Evolutionary conservation across 2,888 invertebrate genomes (phyloP), one percentile per base, ranked within the genome.

Genomic region (Hoplodrina blanda): DNA sequence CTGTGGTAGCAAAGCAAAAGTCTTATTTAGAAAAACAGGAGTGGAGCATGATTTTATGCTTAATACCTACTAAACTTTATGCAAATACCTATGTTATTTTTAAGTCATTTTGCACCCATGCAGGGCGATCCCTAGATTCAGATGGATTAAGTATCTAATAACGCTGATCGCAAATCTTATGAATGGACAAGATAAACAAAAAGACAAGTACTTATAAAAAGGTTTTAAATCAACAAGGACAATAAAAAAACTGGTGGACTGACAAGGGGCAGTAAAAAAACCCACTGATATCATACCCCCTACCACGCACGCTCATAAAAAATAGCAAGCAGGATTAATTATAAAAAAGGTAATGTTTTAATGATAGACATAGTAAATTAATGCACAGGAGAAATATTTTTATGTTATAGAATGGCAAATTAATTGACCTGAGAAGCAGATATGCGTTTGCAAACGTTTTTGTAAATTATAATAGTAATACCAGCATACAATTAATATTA

Each of bases 111-210:
- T 20, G 46, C 37, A 55, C 6, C n/a, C 3, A 25, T 46, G 44
- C 62, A 33, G 19, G 44, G 62, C 59, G 62, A 59, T 59, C 55
- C 50, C 25, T n/a, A 30, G 30, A 30, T 61, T 57, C 50, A 63
- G 60, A 73, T 77, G 76, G 85, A 90, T 86, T 89, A 87, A 87
- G 81, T 81, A 83, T 61, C 86, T 88, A 90, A 87, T 89, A 87
- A 87, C 50, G 53, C 55, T 19, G 46, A 50, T 54, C 54, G 67
- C 74, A 69, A 62, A 72, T 78, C 74, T 74, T 65, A 60, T 62
- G 59, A 77, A 72, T 64, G 33, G 66, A 44, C 63, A 72, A 20
- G 68, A 80, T 77, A 69, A 25, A 69, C 62, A 65, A 59, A 67
- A 19, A 70, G 10, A 41, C 13, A 11, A 2, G 13, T 41, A 3